Evolutionary conservation across 2,888 invertebrate genomes (phyloP), one percentile per base, ranked within the genome.

Genomic region (Hoplodrina ambigua): DNA sequence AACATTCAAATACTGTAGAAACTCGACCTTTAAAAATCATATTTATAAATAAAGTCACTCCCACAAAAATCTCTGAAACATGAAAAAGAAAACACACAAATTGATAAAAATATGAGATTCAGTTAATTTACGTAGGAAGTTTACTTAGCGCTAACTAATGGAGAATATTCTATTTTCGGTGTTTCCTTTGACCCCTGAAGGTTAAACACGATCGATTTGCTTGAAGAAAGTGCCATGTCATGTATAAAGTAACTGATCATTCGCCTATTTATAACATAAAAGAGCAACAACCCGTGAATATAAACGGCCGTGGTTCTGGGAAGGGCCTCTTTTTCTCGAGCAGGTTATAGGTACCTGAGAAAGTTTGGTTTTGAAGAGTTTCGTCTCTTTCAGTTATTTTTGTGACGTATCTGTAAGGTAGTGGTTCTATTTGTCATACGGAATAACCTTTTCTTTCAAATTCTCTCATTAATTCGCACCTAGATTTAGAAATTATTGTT

Each of bases 111-210:
- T 30, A 11, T 20, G 3, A 52, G 11, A 57, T 49, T 63, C 56
- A 19, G 11, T 46, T 25, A 41, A 41, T 1, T 54, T 33, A 55
- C 64, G 53, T 62, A 54, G 58, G 25, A 62, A 52, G 52, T 52
- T 57, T 41, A 53, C 17, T 59, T 64, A 44, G 11, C 5, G 5
- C 5, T 10, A 33, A 37, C 8, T 55, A 49, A 64, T 75, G 50
- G 64, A 46, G 52, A 64, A 52, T 52, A 59, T 59, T 72, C 50
- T 78, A 75, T 78, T 78, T 72, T 33, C 25, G 25, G 2, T 25
- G 64, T 59, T 1, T 33, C 20, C 20, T 78, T 59, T 59, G 78
- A 64, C 58, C 64, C 52, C 64, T 25, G 41, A 37, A 72, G 55
- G 58, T 59, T 20, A 52, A 8, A 13, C 8, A 17, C 33, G 54